These are phyloP conservation scores for Tychaedon coryphoeus DNA, from an alignment of 2,113 vertebrate species.

Conservation along the genomic window DNA sequence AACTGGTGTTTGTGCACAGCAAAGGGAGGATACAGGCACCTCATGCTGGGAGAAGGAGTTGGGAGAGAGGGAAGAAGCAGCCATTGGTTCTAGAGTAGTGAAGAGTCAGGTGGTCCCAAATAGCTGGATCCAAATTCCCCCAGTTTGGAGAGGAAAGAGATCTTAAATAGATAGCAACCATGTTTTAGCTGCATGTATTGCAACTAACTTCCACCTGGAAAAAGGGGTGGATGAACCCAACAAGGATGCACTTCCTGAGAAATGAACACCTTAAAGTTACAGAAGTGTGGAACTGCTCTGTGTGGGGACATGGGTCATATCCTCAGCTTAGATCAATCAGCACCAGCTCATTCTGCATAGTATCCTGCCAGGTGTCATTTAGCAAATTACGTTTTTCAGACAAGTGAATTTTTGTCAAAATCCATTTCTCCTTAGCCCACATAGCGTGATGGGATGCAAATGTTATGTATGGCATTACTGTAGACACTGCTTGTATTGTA, in stretches of 20 bases:
- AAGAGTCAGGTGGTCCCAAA: background rate
- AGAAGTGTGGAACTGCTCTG: background rate
- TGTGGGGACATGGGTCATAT: background rate
- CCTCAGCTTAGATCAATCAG: background rate
- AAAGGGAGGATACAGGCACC: background rate
- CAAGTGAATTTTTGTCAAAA: background rate
- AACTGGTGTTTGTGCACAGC: rapidly evolving
- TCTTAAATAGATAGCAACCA: background rate
- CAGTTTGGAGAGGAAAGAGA: background rate
- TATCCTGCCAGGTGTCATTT: background rate
- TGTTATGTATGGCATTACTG: background rate
- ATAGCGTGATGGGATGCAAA: background rate
- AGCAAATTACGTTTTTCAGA: background rate
- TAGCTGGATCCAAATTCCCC: background rate
- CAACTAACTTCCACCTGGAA: background rate
- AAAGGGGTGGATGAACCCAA: background rate
- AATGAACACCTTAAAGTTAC: background rate
- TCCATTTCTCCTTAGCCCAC: background rate
- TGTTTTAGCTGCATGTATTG: rapidly evolving
- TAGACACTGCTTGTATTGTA: background rate
- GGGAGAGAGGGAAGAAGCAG: background rate
- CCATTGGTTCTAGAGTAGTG: background rate
- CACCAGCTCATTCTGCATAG: background rate
- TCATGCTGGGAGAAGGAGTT: background rate
- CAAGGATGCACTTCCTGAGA: background rate